A percentile compares a stretch with the other conserved stretches of the same genome.
These are phyloP conservation scores for Peromyscus eremicus DNA, from an alignment of 2,797 vertebrate species.

Conservation along the genomic window DNA sequence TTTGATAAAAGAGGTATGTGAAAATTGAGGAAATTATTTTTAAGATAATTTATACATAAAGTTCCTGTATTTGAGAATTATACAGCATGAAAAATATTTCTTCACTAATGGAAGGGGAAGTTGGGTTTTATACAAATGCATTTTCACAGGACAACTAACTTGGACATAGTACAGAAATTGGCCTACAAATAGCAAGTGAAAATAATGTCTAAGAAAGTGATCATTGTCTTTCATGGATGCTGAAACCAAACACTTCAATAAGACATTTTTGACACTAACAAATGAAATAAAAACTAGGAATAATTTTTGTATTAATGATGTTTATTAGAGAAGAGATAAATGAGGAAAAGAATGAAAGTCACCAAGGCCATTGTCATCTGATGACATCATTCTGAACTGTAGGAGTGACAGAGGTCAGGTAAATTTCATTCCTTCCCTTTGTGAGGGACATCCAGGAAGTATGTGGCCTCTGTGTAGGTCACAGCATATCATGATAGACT, in stretches of 20 bases:
- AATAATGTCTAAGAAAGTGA: not conserved
- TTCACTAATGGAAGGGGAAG: not conserved
- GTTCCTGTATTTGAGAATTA: not conserved
- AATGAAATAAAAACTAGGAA: not conserved
- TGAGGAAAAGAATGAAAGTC: not conserved
- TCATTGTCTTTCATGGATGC: not conserved
- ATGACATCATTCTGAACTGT: not conserved
- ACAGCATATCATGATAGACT: not conserved
- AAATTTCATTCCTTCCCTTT: not conserved
- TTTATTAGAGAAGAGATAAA: constrained; percentile 48
- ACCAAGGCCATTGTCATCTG: not conserved
- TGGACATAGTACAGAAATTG: not conserved
- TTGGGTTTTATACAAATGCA: not conserved
- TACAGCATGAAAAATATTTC: not conserved
- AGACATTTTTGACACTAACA: not conserved
- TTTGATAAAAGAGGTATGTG: not conserved
- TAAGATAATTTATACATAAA: not conserved
- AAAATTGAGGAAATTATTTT: not conserved
- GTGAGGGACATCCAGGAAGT: not conserved
- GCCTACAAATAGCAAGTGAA: not conserved
- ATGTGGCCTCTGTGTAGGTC: not conserved
- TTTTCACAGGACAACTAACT: not conserved
- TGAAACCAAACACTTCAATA: not conserved
- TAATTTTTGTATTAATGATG: not conserved
- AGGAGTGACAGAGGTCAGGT: not conserved